Evolutionary conservation across 2,797 vertebrate genomes (phyloP), one percentile per base, ranked within the genome.

Genomic region (Oryzias sinensis): DNA sequence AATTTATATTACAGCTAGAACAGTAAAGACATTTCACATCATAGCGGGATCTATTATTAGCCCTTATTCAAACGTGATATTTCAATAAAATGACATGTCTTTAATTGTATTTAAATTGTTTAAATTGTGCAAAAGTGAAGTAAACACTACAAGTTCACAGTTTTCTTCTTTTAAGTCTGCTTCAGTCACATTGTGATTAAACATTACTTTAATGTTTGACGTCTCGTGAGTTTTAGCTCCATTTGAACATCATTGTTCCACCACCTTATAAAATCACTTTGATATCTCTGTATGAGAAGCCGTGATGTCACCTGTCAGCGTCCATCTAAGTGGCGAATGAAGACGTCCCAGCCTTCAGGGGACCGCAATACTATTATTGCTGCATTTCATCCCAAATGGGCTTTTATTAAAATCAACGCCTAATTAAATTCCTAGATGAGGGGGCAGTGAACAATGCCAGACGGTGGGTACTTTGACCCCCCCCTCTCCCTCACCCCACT

Each of bases 361-460:
- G 56, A 74, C 49, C 62, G 55, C 67, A 82, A 78, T 74, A 74
- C 79, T 70, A 84, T 86, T 85, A 83, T 81, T 60, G 59, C 79
- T 14, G 25, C 69, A 49, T 84, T 88, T 87, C 78, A 89, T 88
- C 81, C 79, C 82, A 91, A 91, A 91, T 90, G 81, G 84, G 83
- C 86, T 90, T 92, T 88, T 92, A 93, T 91, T 92, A 88, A 91
- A 92, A 91, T 83, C 79, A 92, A 88, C 70, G 83, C 58, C 84
- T 92, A 92, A 93, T 93, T 92, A 91, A 91, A 91, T 92, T 91
- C 86, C 80, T 78, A 81, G 85, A 92, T 85, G 88, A 91, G 88
- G 82, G 83, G 87, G 76, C 81, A 74, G 85, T 46, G 88, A 91
- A 91, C 88, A 91, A 91, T 90, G 87, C 77, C 77, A 83, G 89